Base-by-base conservation (phyloP, 2,888 invertebrate species). In the Metallyticus violacea region DNA sequence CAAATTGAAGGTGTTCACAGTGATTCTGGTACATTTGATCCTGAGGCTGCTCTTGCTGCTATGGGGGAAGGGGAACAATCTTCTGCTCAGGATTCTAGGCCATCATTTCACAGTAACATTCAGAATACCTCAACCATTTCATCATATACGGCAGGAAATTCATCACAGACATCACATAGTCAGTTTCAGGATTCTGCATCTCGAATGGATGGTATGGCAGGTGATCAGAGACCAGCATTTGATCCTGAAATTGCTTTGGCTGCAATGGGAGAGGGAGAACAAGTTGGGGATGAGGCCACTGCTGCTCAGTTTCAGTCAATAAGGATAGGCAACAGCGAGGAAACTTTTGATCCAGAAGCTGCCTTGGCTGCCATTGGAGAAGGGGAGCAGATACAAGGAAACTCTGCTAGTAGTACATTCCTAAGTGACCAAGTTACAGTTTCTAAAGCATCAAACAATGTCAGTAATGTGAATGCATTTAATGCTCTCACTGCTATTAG, bases 311-410 rank as follows among this genome's bases (percentile, higher is more conserved):
- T 77, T 77, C 83, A 83, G 40, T 83, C 83, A 77, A 83, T 83
- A n/a, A 83, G 28, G 22, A 83, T 83, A 26, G 83, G 77, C n/a
- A 77, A 22, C 77, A 83, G 15, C n/a, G 83, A 29, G 15, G 26
- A 80, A 15, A 30, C 78, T 7, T 87, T 85, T 85, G 87, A 87
- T 77, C 87, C 87, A 25, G 88, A 87, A 26, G 85, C 81, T 26
- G 85, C 87, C n/a, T 76, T 88, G 26, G 87, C 85, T 76, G 88
- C 87, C 78, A 87, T 88, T 87, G 85, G 82, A n/a, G 88, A 87
- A n/a, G 86, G 88, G 5, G 81, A 84, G n/a, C 29, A 27, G 15
- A 78, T 77, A 15, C 26, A 80, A 29, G 82, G 25, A 82, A 76
- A 26, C 15, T 77, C 77, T 22, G 28, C 15, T 26, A 28, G 28